Percentiles rank a stretch among this genome's conserved stretches.
phyloP scores from a whole-genome alignment of 2,888 invertebrate genomes.

The Scaptomyza flava region DNA sequence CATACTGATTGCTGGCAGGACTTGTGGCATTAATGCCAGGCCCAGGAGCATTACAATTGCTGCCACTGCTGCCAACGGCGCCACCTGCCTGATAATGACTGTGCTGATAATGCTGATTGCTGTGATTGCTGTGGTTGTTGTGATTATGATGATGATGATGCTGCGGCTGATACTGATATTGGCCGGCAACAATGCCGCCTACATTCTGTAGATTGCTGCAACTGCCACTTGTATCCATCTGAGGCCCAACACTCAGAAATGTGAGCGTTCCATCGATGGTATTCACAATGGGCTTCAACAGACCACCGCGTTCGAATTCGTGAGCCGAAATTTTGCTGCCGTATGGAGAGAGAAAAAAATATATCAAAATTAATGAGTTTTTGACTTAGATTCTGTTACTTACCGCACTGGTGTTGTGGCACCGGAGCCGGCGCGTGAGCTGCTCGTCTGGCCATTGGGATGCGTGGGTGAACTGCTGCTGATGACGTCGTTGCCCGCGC shows the following conservation, averaged over 20 bases:
- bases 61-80: slow-evolving; percentile 61
- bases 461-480: slow-evolving; percentile 86
- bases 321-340: slow-evolving; percentile 95
- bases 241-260: slow-evolving; percentile 87
- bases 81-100: slow-evolving; percentile 69
- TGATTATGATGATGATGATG: slow-evolving; percentile 59
- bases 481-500: slow-evolving; percentile 84
- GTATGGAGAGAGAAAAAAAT: neutral
- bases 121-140: slow-evolving; percentile 51
- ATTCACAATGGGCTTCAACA: slow-evolving; percentile 96
- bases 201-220: slow-evolving; percentile 58
- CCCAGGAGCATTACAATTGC: slow-evolving; percentile 27
- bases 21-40: slow-evolving; percentile 18
- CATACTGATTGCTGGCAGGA: slow-evolving; percentile 56
- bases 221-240: slow-evolving; percentile 74
- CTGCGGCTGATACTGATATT: slow-evolving; percentile 73
- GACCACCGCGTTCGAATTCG: slow-evolving; percentile 97
- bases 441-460: slow-evolving; percentile 85
- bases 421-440: slow-evolving; percentile 91
- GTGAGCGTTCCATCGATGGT: slow-evolving; percentile 97
- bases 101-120: slow-evolving; percentile 80
- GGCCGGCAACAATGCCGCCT: slow-evolving; percentile 55
- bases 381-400: slow-evolving; percentile 56
- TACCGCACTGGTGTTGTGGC: slow-evolving; percentile 96
- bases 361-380: no score